phyloP scores from a whole-genome alignment of 2,888 invertebrate genomes.

The Tetheella fluctuosa region DNA sequence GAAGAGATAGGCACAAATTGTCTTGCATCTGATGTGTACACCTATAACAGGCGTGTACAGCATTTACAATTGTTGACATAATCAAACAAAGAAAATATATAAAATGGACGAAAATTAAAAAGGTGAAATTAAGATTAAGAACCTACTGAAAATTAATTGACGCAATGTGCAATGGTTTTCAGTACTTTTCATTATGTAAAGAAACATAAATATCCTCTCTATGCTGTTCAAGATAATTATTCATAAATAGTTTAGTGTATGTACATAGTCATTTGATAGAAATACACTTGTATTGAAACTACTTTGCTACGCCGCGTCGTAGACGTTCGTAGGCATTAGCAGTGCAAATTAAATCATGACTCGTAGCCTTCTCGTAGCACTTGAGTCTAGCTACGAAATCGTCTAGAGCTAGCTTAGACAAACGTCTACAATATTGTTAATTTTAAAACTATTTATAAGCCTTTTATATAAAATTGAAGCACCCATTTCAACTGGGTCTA shows the following conservation, averaged over 20 bases:
- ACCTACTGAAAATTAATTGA: no score
- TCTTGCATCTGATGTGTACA: no score
- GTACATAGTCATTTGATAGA: not conserved
- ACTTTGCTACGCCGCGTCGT: not conserved
- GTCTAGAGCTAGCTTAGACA: not conserved
- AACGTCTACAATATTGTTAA: not conserved
- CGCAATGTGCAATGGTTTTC: no score
- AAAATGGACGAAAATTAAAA: no score
- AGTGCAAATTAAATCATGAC: not conserved
- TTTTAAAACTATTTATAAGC: not conserved
- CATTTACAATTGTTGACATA: no score
- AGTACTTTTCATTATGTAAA: not conserved
- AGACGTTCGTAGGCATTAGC: not conserved
- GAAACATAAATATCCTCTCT: not conserved
- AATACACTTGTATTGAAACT: not conserved
- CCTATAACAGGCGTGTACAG: no score
- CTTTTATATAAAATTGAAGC: not conserved
- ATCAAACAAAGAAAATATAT: no score
- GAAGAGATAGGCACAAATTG: no score
- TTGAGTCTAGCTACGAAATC: not conserved
- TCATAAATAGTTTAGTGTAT: no score
- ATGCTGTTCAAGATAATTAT: no score
- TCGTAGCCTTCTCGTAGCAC: slow-evolving; percentile 4
- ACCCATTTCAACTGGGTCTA: no score
- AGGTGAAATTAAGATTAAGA: no score